These are phyloP conservation scores for Galagoides demidoff DNA, from an alignment of 2,797 vertebrate species.

Conservation along the genomic window DNA sequence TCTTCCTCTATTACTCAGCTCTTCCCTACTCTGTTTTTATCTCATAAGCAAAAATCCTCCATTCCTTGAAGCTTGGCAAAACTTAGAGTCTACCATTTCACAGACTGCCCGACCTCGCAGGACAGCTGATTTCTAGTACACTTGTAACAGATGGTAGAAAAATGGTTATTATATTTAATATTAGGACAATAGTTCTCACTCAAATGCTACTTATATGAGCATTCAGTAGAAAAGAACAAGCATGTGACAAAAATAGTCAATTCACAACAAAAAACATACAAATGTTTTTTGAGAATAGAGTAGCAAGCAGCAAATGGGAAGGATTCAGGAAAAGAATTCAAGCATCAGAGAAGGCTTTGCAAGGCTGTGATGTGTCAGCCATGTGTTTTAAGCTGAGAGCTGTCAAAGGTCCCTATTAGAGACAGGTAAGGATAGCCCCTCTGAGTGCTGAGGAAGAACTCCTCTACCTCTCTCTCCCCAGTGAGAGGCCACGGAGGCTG, in stretches of 20 bases:
- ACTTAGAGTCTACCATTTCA: background rate
- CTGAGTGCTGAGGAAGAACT: background rate
- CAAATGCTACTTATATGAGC: background rate
- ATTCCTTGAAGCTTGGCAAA: background rate
- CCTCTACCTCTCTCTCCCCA: background rate
- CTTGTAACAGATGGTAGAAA: background rate
- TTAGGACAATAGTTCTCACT: background rate
- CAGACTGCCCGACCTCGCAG: too few relatives aligned
- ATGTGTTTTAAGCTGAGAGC: background rate
- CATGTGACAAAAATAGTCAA: background rate
- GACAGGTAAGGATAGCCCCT: background rate
- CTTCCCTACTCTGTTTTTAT: background rate
- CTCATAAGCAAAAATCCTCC: background rate
- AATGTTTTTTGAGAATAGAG: slow-evolving; percentile 5
- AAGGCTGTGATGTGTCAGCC: too few relatives aligned
- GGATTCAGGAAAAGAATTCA: background rate
- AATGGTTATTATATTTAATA: background rate
- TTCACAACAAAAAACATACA: background rate
- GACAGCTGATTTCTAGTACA: background rate
- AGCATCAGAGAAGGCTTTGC: background rate
- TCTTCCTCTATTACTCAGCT: background rate
- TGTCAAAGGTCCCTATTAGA: background rate
- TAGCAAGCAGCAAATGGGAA: background rate
- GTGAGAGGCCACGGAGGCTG: background rate
- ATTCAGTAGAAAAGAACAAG: background rate